A percentile compares a stretch with the other conserved stretches of the same genome.
Conservation (phyloP, 2,113 vertebrate genomes). For the Cyrtonyx montezumae region DNA sequence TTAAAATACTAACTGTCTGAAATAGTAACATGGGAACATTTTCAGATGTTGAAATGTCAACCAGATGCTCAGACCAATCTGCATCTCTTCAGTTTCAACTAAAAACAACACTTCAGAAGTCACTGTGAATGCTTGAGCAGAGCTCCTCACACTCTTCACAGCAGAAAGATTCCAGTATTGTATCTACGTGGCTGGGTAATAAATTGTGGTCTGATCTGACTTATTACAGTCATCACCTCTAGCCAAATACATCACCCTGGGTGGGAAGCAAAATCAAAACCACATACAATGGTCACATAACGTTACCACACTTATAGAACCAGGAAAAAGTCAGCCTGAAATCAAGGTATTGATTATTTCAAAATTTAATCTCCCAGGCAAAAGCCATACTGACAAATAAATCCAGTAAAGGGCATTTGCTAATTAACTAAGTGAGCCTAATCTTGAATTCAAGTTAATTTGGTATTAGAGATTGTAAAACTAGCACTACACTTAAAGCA, state of each 20-base stretch:
- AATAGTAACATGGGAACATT: not conserved
- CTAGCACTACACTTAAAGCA: not conserved
- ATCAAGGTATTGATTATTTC: constrained; percentile 19
- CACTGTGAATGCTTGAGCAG: not conserved
- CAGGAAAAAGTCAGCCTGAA: not conserved
- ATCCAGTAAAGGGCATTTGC: not conserved
- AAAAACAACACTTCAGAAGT: not conserved
- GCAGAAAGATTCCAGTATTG: not conserved
- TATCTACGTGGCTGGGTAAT: not conserved
- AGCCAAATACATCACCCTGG: not conserved
- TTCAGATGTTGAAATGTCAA: constrained; percentile 14
- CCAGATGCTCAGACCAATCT: not conserved
- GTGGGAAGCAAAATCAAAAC: not conserved
- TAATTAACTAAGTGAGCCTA: not conserved
- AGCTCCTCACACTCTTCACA: not conserved
- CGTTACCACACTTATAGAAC: not conserved
- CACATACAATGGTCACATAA: not conserved
- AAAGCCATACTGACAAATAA: constrained; percentile 19
- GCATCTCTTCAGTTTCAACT: not conserved
- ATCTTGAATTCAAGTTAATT: constrained; percentile 34
- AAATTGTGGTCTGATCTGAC: constrained; percentile 20
- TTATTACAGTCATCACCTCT: not conserved
- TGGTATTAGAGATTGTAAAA: constrained; percentile 29
- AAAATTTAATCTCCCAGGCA: not conserved
- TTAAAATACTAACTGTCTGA: not conserved